These are phyloP conservation scores for Climacteris rufus DNA, from an alignment of 2,113 vertebrate genomes.

Conservation along the genomic window DNA sequence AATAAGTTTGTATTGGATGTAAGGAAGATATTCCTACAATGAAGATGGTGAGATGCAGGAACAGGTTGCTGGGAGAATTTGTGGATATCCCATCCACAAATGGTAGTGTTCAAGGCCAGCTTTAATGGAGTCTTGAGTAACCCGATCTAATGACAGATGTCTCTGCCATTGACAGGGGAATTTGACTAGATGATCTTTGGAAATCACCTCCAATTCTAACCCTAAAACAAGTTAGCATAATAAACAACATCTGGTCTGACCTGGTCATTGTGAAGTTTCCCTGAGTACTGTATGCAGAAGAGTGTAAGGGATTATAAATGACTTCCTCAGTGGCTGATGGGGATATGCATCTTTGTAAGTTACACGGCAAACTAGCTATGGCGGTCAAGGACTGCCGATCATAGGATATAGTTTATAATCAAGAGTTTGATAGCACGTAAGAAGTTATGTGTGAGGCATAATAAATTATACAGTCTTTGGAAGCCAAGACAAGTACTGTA, in stretches of 20 bases:
- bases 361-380: neutral
- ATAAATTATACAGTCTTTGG: neutral
- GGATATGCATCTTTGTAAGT: neutral
- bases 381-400: neutral
- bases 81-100: fast-evolving
- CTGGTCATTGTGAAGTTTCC: neutral
- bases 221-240: neutral
- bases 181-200: neutral
- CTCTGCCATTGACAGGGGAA: fast-evolving
- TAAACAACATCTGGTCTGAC: neutral
- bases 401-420: neutral
- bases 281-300: neutral
- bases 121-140: neutral
- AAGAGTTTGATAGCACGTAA: neutral
- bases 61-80: neutral
- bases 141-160: neutral
- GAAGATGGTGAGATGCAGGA: neutral
- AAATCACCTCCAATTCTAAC: neutral
- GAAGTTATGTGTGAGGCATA: neutral
- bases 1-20: neutral
- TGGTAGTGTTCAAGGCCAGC: neutral
- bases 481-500: neutral
- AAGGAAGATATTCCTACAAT: neutral
- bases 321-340: neutral
- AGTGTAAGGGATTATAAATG: neutral